phyloP scores from a whole-genome alignment of 2,113 vertebrate genomes.

The Pygoscelis adeliae region DNA sequence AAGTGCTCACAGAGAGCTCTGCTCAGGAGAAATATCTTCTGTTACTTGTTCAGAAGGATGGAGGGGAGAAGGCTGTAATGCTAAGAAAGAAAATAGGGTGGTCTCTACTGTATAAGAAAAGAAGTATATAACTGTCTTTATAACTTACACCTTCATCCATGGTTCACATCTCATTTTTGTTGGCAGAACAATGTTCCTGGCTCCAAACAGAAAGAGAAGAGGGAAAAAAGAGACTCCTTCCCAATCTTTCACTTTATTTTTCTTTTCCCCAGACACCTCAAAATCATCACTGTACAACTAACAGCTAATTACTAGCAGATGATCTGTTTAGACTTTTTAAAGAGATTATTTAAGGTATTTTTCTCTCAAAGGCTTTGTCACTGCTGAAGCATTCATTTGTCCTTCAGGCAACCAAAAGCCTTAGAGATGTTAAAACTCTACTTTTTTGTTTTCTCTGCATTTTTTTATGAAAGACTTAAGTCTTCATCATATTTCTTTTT shows the following conservation, averaged over 20 bases:
- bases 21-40: neutral
- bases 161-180: neutral
- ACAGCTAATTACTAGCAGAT: neutral
- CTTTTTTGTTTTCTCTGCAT: slow-evolving; percentile 64
- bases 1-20: neutral
- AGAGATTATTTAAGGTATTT: neutral
- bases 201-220: neutral
- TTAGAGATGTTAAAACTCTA: slow-evolving; percentile 52
- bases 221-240: neutral
- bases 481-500: neutral
- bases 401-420: slow-evolving; percentile 20
- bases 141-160: neutral
- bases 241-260: neutral
- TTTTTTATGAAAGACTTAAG: slow-evolving; percentile 58
- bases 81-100: neutral
- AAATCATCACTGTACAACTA: neutral
- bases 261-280: neutral
- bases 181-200: neutral
- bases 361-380: slow-evolving; percentile 38
- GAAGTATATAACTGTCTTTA: neutral
- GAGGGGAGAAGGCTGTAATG: neutral
- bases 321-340: neutral
- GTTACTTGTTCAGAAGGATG: neutral
- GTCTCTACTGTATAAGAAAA: neutral
- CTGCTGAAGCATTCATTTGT: slow-evolving; percentile 56